A percentile compares a stretch with the other conserved stretches of the same genome.
These are phyloP conservation scores for Graphium colonna DNA, from an alignment of 2,888 invertebrate genomes.

Conservation along the genomic window DNA sequence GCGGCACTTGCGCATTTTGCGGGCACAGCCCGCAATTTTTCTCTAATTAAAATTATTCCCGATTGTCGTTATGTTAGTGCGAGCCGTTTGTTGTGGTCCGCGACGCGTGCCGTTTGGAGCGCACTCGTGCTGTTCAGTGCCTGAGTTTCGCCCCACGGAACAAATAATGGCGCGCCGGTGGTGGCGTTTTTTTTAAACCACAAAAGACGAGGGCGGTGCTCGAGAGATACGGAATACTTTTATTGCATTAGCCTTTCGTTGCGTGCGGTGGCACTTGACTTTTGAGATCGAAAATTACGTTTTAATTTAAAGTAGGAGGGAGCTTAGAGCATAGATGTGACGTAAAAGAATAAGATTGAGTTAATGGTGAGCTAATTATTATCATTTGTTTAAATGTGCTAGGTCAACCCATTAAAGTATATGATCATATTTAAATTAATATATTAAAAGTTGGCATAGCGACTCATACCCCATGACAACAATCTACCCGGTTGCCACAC, in stretches of 20 bases:
- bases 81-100: slow-evolving; percentile 71
- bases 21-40: slow-evolving; percentile 67
- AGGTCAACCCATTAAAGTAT: too few species aligned
- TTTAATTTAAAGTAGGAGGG: too few species aligned
- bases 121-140: slow-evolving; percentile 74
- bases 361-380: too few species aligned
- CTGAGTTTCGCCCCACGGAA: slow-evolving; percentile 58
- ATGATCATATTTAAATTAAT: too few species aligned
- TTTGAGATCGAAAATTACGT: too few species aligned
- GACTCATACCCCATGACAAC: too few species aligned
- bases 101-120: slow-evolving; percentile 72
- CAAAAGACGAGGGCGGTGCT: slow-evolving; percentile 27
- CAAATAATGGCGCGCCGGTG: slow-evolving; percentile 49
- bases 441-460: too few species aligned
- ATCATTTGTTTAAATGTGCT: too few species aligned
- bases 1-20: slow-evolving; percentile 54
- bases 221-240: slow-evolving; percentile 19
- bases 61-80: slow-evolving; percentile 64
- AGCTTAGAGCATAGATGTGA: too few species aligned
- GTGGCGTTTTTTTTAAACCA: slow-evolving; percentile 43
- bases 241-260: slow-evolving; percentile 19
- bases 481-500: too few species aligned
- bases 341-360: too few species aligned
- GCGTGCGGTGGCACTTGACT: too few species aligned
- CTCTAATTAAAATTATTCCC: slow-evolving; percentile 78